Evolutionary conservation across 2,797 vertebrate species (phyloP).

Genomic region (Staurois parvus): DNA sequence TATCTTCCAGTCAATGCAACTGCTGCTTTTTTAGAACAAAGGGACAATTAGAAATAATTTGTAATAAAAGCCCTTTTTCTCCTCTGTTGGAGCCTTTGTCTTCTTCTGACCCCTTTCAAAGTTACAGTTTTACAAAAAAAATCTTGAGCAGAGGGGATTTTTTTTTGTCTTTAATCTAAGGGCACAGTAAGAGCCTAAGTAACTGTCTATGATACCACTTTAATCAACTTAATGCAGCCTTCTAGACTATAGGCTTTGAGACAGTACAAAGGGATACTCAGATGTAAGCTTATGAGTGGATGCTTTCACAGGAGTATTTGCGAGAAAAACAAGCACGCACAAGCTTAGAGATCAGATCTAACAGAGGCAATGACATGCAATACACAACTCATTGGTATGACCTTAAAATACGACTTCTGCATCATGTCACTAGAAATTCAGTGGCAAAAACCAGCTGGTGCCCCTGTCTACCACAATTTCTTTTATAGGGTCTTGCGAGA

Average conservation of each 20-base stretch:
- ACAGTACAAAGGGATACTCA: slow-evolving; percentile 91
- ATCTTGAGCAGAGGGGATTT: slow-evolving; percentile 77
- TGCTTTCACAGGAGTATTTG: slow-evolving; percentile 82
- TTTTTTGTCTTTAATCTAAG: slow-evolving; percentile 93
- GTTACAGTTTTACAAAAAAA: slow-evolving; percentile 81
- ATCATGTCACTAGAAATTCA: slow-evolving; percentile 66
- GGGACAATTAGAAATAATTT: slow-evolving; percentile 98
- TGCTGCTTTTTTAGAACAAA: slow-evolving; percentile 89
- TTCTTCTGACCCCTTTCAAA: slow-evolving; percentile 94
- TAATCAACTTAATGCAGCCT: slow-evolving; percentile 98
- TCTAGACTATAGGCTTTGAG: slow-evolving; percentile 81
- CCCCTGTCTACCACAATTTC: slow-evolving; percentile 77
- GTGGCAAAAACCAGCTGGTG: slow-evolving; percentile 77
- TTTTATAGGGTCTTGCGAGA: slow-evolving; percentile 86
- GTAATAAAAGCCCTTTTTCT: slow-evolving; percentile 90
- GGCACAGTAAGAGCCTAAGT: slow-evolving; percentile 84
- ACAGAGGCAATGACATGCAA: slow-evolving; percentile 72
- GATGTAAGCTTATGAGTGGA: slow-evolving; percentile 79
- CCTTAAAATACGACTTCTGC: slow-evolving; percentile 68
- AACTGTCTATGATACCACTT: slow-evolving; percentile 85
- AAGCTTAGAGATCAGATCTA: slow-evolving; percentile 73
- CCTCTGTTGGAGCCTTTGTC: slow-evolving; percentile 83
- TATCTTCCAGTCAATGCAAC: slow-evolving; percentile 80
- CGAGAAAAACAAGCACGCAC: slow-evolving; percentile 73
- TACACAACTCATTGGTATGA: slow-evolving; percentile 64